A percentile compares a stretch with the other conserved stretches of the same genome.
phyloP scores from a whole-genome alignment of 2,113 vertebrate genomes.

The Acanthisitta chloris region DNA sequence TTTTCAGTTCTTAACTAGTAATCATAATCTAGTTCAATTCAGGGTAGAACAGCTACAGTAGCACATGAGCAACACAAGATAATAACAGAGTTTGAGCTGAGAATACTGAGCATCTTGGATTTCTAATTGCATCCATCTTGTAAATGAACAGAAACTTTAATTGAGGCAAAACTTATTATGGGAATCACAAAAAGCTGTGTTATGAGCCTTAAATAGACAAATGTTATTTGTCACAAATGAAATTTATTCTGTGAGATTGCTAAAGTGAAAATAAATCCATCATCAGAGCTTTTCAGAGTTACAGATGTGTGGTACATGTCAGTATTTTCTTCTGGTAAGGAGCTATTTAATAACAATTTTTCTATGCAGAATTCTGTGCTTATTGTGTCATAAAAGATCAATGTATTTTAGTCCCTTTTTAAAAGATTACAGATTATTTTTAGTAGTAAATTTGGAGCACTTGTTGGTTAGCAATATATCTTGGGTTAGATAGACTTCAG shows the following conservation, averaged over 20 bases:
- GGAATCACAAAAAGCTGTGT: background rate
- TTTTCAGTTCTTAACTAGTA: slow-evolving; percentile 59
- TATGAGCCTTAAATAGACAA: slow-evolving; percentile 3
- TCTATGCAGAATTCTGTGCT: background rate
- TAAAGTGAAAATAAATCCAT: background rate
- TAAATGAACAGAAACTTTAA: slow-evolving; percentile 44
- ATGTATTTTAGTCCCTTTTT: background rate
- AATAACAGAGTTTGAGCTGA: slow-evolving; percentile 14
- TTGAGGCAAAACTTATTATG: slow-evolving; percentile 4
- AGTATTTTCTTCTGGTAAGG: background rate
- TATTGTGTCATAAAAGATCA: background rate
- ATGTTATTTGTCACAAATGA: slow-evolving; percentile 30
- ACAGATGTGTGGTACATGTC: background rate
- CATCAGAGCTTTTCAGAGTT: background rate
- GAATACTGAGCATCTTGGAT: slow-evolving; percentile 35
- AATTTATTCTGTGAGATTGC: background rate
- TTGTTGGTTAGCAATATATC: background rate
- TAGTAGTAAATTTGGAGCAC: background rate
- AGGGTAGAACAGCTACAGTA: background rate
- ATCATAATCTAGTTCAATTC: slow-evolving; percentile 59
- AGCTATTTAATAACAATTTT: background rate
- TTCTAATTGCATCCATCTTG: slow-evolving; percentile 41
- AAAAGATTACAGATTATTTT: background rate
- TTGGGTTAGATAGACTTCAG: background rate
- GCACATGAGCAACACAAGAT: slow-evolving; percentile 1